A percentile compares a stretch with the other conserved stretches of the same genome.
These are phyloP conservation scores for Amorpha juglandis DNA, from an alignment of 2,888 invertebrate genomes.

Conservation along the genomic window DNA sequence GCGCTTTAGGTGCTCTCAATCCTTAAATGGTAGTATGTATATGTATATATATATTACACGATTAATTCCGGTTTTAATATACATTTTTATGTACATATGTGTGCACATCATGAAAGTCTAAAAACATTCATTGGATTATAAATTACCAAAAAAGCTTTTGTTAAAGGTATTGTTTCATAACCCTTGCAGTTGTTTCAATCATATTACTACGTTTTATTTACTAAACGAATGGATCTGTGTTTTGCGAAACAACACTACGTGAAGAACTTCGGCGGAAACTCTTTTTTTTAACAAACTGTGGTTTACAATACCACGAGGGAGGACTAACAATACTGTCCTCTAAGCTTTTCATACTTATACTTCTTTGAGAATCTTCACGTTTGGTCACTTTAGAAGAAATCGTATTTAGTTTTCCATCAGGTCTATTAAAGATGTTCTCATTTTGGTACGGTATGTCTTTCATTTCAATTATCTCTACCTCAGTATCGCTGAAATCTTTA, in stretches of 20 bases:
- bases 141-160: too few relatives aligned
- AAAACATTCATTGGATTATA: too few relatives aligned
- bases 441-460: conserved; percentile 72
- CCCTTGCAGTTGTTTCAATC: too few relatives aligned
- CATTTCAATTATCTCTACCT: conserved; percentile 83
- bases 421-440: conserved; percentile 42
- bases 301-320: conserved; percentile 82
- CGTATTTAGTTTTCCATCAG: conserved; percentile 52
- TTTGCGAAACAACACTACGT: conserved; percentile 56
- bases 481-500: conserved; percentile 75
- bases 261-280: conserved; percentile 74
- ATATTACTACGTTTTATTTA: not conserved
- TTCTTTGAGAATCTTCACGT: conserved; percentile 64
- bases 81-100: too few relatives aligned
- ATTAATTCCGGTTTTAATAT: too few relatives aligned
- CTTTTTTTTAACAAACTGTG: conserved; percentile 78
- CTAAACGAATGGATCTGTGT: conserved; percentile 50
- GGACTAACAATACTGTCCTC: conserved; percentile 69
- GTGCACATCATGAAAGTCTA: too few relatives aligned
- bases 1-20: too few relatives aligned
- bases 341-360: conserved; percentile 70
- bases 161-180: too few relatives aligned
- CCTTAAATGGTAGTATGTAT: too few relatives aligned
- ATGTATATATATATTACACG: too few relatives aligned
- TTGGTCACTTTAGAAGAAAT: conserved; percentile 65